Base-by-base conservation (phyloP, 1,140 invertebrate genomes). In the Colletes latitarsis region DNA sequence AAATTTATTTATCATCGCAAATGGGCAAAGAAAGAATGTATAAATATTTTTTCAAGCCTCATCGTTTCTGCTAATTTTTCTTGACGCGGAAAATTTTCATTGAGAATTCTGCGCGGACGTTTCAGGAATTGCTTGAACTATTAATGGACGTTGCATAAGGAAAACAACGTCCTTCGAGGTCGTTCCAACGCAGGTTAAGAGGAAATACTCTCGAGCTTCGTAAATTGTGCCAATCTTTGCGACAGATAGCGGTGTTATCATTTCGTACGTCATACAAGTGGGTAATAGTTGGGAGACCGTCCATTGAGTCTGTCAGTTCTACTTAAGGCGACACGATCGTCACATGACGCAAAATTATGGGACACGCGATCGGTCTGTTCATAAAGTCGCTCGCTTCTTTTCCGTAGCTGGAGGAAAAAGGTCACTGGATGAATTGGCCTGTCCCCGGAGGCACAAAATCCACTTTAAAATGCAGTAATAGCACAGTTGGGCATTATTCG, bases 291-390 rank as follows among this genome's bases (percentile, higher is more conserved):
- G 69, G 17, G n/a, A 52, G n/a, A 19, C 6, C 49, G 49, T 49
- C 49, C 76, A 78, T 78, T 78, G 63, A 52, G 15, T 78, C 76
- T 72, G 76, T 78, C 76, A 63, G 69, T 63, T 78, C 68, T 78
- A 78, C 76, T 78, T 78, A 78, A 78, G 69, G 76, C 69, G 57
- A 63, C 49, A 72, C 58, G 74, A 1, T 30, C 58, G 68, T 78
- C 69, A 78, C 68, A 60, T 78, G 76, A 72, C 69, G 58, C 21
- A 58, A 43, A 49, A 14, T 78, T 63, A 70, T 55, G 58, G 49
- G 69, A 63, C 58, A 63, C 75, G 53, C 43, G 66, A 70, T 53
- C 52, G 6, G 21, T 6, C 10, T 41, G 74, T 58, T 63, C 67
- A 64, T 12, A 15, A 30, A 58, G 39, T 57, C 10, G 39, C n/a